Base-by-base conservation (phyloP, 2,888 invertebrate species). In the Automeris io region DNA sequence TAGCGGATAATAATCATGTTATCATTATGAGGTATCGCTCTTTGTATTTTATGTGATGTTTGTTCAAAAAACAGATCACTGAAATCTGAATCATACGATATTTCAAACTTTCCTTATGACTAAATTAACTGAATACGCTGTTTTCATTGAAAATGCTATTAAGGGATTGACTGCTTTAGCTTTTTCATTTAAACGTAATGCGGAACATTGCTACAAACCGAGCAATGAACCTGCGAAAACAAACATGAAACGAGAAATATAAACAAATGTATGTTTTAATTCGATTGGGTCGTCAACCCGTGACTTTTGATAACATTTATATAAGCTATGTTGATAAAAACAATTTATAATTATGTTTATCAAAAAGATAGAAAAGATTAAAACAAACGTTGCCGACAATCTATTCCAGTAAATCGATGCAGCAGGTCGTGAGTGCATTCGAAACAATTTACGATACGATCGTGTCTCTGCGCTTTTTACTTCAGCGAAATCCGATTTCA, bases 391-490 rank as follows among this genome's bases (percentile, higher is more conserved):
- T 16, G 2, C 29, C 29, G 29, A 16, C 16, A 3, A n/a, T 29
- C 16, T 1, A 5, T 29, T 29, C 16, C 34, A 39, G 34, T 39
- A 39, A 34, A 29, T 39, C 39, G 29, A 18, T 47, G 54, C 51
- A 51, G 55, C 48, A 61, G 59, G 57, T 66, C 62, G 70, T 64
- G 63, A 80, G 71, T 74, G 75, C 72, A 71, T 64, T 70, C 63
- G 55, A 45, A 61, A 67, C 63, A 72, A 81, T 83, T 82, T 82
- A 82, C 79, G 61, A 66, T 64, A 57, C 49, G 57, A 49, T 60
- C 67, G 63, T 63, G 62, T 50, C 60, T 51, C 49, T 46, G 54
- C 52, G 63, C 60, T 69, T 67, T 70, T 64, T 72, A 67, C 61
- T 57, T 61, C 50, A 53, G 52, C 61, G 59, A n/a, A 73, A 54